Conservation (phyloP, 2,113 vertebrate species). For the Ceyx margarethae region DNA sequence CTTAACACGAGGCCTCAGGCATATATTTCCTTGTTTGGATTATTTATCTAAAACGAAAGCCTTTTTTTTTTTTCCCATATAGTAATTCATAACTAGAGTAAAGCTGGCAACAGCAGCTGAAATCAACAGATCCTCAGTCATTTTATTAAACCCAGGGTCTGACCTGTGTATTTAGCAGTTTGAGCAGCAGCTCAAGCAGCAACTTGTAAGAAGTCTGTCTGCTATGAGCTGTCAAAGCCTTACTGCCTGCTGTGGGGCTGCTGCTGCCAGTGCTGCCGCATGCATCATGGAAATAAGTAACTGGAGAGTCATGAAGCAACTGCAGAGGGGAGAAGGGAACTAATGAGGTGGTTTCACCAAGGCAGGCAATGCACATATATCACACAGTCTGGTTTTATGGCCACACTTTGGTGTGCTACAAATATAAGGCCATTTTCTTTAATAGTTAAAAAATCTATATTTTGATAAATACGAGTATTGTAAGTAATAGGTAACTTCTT, state of each 20-base stretch:
- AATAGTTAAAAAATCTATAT: neutral
- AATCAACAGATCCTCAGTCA: neutral
- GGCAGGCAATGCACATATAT: conserved; percentile 36
- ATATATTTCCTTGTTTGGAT: neutral
- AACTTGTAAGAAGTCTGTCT: neutral
- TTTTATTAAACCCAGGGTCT: neutral
- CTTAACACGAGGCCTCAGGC: neutral
- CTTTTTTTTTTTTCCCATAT: neutral
- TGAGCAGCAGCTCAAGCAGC: neutral
- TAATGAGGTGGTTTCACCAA: conserved; percentile 46
- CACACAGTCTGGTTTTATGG: neutral
- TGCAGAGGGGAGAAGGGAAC: conserved; percentile 21
- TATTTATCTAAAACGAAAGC: neutral
- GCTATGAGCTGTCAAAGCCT: neutral
- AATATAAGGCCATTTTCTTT: neutral
- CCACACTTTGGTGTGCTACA: neutral
- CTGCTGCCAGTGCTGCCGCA: neutral
- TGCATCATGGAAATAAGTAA: conserved; percentile 15
- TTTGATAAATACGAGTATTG: neutral
- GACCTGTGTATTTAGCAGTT: neutral
- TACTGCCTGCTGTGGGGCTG: neutral
- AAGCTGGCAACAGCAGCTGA: neutral
- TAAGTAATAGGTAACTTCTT: neutral
- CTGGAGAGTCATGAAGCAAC: neutral
- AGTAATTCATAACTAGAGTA: neutral